These are phyloP conservation scores for Machimus rusticus DNA, from an alignment of 2,888 invertebrate genomes.

Conservation along the genomic window DNA sequence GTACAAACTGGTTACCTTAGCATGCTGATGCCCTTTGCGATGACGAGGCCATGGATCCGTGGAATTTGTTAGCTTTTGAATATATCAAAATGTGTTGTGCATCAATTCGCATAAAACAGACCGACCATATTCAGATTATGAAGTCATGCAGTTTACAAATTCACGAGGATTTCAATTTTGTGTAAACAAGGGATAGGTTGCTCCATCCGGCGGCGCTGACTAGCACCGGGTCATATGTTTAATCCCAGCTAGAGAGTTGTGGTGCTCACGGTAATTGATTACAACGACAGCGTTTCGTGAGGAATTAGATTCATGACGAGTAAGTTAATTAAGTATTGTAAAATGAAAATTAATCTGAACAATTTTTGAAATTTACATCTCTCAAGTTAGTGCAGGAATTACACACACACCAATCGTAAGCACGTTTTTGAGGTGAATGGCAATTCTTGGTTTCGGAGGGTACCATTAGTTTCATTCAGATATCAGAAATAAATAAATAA, in stretches of 20 bases:
- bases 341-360: not conserved
- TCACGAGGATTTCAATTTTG: not conserved
- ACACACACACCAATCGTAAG: no score
- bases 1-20: not conserved
- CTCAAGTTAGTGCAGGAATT: no score
- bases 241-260: not conserved
- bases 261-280: not conserved
- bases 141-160: slow-evolving; percentile 3
- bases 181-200: not conserved
- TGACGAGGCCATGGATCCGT: not conserved
- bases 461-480: no score
- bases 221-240: not conserved
- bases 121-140: not conserved
- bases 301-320: not conserved
- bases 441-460: no score
- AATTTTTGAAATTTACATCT: not conserved
- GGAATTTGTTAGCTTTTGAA: not conserved
- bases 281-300: not conserved
- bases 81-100: not conserved
- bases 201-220: not conserved
- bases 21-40: not conserved
- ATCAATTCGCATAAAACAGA: not conserved
- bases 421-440: no score
- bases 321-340: not conserved
- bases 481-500: no score